Conservation (phyloP, 2,113 vertebrate genomes). For the Ascaphus truei region DNA sequence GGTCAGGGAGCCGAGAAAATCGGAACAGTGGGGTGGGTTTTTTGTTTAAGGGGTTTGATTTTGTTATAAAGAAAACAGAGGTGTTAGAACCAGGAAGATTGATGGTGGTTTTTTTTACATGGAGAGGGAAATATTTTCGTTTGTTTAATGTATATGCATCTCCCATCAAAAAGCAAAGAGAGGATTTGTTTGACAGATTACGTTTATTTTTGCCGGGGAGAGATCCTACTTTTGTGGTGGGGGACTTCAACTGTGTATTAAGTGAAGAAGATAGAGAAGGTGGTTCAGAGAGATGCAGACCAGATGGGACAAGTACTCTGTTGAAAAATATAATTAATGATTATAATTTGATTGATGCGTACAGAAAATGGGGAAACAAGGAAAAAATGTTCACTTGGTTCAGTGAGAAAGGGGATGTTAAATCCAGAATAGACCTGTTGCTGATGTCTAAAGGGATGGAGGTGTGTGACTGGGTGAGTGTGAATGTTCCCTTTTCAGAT, state of each 20-base stretch:
- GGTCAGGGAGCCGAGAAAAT: neutral
- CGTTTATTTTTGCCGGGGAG: neutral
- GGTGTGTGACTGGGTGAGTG: accelerated
- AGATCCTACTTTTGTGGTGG: neutral
- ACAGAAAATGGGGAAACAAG: too few relatives aligned
- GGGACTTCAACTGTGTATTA: neutral
- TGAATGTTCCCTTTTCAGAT: neutral
- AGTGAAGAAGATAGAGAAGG: neutral
- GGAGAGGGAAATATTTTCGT: neutral
- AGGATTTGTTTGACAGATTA: neutral
- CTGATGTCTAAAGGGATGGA: neutral
- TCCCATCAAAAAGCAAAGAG: neutral
- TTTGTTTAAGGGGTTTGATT: neutral
- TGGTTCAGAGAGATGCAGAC: too few relatives aligned
- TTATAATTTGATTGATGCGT: too few relatives aligned
- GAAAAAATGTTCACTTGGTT: too few relatives aligned
- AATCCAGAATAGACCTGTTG: neutral
- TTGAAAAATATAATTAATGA: too few relatives aligned
- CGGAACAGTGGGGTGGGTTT: neutral
- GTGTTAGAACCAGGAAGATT: neutral
- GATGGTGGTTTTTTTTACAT: neutral
- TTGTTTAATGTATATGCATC: neutral
- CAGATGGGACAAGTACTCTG: too few relatives aligned
- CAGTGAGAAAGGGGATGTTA: neutral
- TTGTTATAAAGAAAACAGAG: neutral